Evolutionary conservation across 2,888 invertebrate genomes (phyloP), one percentile per base, ranked within the genome.

Genomic region (Eucriotettix oculatus): DNA sequence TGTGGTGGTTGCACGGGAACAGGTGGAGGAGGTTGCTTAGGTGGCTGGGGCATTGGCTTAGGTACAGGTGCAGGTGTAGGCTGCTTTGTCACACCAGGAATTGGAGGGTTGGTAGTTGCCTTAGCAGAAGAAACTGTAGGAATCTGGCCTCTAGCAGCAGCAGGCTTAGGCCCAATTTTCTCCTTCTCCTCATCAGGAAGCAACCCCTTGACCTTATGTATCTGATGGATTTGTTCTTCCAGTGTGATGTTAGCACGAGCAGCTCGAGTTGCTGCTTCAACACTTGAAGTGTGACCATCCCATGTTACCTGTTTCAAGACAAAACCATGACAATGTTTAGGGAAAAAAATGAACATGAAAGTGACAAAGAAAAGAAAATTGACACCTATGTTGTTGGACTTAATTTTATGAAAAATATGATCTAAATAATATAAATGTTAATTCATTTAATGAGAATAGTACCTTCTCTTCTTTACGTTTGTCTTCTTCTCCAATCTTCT

Each of bases 231-330:
- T 76, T 95, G 96, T 69, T 97, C 96, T 71, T 96, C 95, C 42
- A 97, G 80, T 1, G 95, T 94, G 69, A 97, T 94, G 72, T 95
- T 94, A 0, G 95, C 95, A 52, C 95, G 78, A 0, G 96, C 96
- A 10, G 95, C 94, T 58, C 95, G 77, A 0, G 95, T 92, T 9
- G 95, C 94, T 1, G 95, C 93, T 75, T 97, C 97, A 67, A 97
- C 94, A 68, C 94, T 94, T 16, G 92, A 92, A 0, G 95, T 94
- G 74, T 98, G 96, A 0, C 98, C 98, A 75, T 98, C 98, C 98
- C 98, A 98, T 58, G 96, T 96, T 16, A 94, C 92, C 68, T 90
- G 83, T 12, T 48, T 48, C 29, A 29, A 29, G 29, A 2, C 2
- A 48, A 12, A 48, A 48, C 5, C 48, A 48, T 48, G 12, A 48